A percentile compares a stretch with the other conserved stretches of the same genome.
phyloP scores from a whole-genome alignment of 2,888 invertebrate species.

The Branchipolynoe longqiensis region DNA sequence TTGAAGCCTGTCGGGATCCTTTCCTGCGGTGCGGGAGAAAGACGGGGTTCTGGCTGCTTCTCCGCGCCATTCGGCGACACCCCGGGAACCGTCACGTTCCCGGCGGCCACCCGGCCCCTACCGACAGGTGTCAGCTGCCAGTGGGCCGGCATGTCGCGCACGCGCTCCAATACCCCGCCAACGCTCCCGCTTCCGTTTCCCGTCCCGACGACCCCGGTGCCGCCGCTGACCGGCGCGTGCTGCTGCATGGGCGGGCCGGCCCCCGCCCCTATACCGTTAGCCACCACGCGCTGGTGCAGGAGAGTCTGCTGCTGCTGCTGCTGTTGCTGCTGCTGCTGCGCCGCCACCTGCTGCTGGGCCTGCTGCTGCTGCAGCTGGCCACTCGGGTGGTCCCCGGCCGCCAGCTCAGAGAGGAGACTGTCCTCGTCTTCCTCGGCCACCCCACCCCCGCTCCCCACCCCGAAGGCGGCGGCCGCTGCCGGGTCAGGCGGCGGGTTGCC shows the following conservation, averaged over 20 bases:
- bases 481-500: neutral
- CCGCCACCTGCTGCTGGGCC: neutral
- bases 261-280: no score
- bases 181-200: neutral
- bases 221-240: neutral
- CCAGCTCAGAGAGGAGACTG: neutral
- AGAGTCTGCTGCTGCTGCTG: slow-evolving; percentile 3
- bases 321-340: neutral
- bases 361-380: neutral
- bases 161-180: neutral
- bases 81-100: neutral
- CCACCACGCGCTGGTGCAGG: neutral
- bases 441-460: neutral
- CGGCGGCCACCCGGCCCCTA: slow-evolving; percentile 26
- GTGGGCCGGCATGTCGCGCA: slow-evolving; percentile 41
- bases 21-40: slow-evolving; percentile 19
- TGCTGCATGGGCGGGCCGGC: neutral
- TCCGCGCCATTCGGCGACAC: neutral
- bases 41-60: neutral
- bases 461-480: neutral
- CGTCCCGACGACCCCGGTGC: neutral
- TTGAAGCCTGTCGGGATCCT: slow-evolving; percentile 46
- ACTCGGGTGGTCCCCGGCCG: neutral
- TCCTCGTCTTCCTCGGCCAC: neutral
- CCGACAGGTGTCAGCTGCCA: slow-evolving; percentile 47